Conservation (phyloP, 2,797 vertebrate species). For the Gouania willdenowi region DNA sequence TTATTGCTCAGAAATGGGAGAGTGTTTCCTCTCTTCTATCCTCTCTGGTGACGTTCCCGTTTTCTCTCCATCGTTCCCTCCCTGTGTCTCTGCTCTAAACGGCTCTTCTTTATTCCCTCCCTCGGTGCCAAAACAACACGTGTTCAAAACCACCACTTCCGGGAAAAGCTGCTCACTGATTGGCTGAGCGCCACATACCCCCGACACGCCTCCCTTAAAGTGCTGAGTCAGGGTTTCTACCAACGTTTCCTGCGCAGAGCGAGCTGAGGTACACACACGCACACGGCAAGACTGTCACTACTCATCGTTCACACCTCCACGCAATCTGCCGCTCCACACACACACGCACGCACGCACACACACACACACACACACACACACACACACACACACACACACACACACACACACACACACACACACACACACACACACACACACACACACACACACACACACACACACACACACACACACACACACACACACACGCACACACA, state of each 20-base stretch:
- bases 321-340: no score
- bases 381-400: background rate
- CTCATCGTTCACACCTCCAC: no score
- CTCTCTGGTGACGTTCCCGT: background rate
- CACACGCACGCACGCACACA: background rate
- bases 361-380: background rate
- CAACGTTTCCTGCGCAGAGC: conserved; percentile 19
- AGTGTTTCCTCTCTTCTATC: background rate
- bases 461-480: conserved; percentile 13
- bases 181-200: conserved; percentile 55
- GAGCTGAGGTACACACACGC: no score
- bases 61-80: no score
- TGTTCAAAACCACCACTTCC: conserved; percentile 59
- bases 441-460: background rate
- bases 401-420: background rate
- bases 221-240: conserved; percentile 40
- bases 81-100: background rate
- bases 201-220: conserved; percentile 45
- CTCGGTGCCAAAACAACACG: conserved; percentile 31
- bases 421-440: no score
- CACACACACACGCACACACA: conserved; percentile 2
- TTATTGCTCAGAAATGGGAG: conserved; percentile 21
- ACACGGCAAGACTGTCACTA: no score
- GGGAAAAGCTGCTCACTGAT: conserved; percentile 13
- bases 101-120: conserved; percentile 1